Base-by-base conservation (phyloP, 2,113 vertebrate genomes). In the Solea senegalensis region DNA sequence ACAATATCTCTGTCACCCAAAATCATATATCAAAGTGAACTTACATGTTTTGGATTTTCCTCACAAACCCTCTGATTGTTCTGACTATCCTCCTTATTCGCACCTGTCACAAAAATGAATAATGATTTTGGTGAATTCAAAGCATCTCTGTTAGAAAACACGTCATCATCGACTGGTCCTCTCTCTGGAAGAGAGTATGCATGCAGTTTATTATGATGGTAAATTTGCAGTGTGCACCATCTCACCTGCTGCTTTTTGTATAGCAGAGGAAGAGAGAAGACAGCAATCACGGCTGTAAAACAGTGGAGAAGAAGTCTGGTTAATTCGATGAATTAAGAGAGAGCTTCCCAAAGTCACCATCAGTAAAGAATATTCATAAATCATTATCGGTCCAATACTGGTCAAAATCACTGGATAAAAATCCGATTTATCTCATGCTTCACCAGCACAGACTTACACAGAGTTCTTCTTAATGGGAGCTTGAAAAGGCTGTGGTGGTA, bases 201-300 rank as follows among this genome's bases (percentile, higher is more conserved):
- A 34, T 34, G 34, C 34, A 34, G 34, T 34, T 34, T 34, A 2
- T 34, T 2, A 34, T 34, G 34, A 0, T 3, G 3, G 34, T 34
- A 34, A 34, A 34, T 34, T 6, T 34, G 34, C 34, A 34, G 13
- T 50, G 15, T 50, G 49, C 15, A 43, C 1, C 0, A 13, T 39
- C 65, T 71, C 81, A 97, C 96, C 95, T 96, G 94, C 80, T 97
- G 94, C 65, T 95, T 95, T 88, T 90, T 93, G 87, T 97, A 97
- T 44, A 96, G 85, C 63, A 98, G 78, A 50, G 96, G 96, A 69
- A 96, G 61, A 4, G 96, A 97, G 86, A 98, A 98, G 40, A 93
- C 26, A 9, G 81, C 86, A 0, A 97, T 95, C 65, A 96, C 95
- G 78, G 92, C 96, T 98, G 90, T 2, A 43, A 84, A 71, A 62